Base-by-base conservation (phyloP, 2,797 vertebrate species). In the Leuciscus waleckii region DNA sequence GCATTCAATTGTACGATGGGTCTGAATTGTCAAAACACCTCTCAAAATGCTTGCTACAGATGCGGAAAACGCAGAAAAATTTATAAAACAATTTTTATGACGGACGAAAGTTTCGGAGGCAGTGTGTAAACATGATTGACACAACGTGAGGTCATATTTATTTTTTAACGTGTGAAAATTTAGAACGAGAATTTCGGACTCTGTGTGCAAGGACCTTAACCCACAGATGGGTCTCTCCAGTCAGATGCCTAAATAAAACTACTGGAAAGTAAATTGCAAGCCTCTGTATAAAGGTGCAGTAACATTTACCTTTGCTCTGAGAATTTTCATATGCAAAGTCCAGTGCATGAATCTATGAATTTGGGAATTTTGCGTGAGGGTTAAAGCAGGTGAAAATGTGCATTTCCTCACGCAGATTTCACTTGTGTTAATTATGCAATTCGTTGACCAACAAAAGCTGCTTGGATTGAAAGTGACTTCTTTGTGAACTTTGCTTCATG, bases 211-310 rank as follows among this genome's bases (percentile, higher is more conserved):
- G 35, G 35, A 35, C 35, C 35, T 35, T 35, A 56, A 71, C n/a
- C 46, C 49, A 26, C 5, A 39, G 37, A 37, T 17, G 21, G 11
- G 19, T 13, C 37, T 82, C 37, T 63, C n/a, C 16, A 19, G 14
- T 19, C 26, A 73, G 11, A 61, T 61, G n/a, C 17, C 17, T 23
- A 13, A 39, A 78, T 78, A 10, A 80, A 80, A 68, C 78, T 37
- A 51, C 29, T 68, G 29, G 13, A 68, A 14, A 51, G 43, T 37
- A n/a, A 32, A 65, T 43, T 79, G 7, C 26, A 29, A 1, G 11
- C 7, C 7, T 78, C 23, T 16, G 14, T 37, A 21, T 39, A 58
- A 23, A 23, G 35, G 49, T 37, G 23, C 21, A n/a, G 23, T 77
- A 16, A 46, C 41, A 73, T 46, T 73, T 26, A 29, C 16, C 41